These are phyloP conservation scores for Glaucopsyche alexis DNA, from an alignment of 2,888 invertebrate genomes.

Conservation along the genomic window DNA sequence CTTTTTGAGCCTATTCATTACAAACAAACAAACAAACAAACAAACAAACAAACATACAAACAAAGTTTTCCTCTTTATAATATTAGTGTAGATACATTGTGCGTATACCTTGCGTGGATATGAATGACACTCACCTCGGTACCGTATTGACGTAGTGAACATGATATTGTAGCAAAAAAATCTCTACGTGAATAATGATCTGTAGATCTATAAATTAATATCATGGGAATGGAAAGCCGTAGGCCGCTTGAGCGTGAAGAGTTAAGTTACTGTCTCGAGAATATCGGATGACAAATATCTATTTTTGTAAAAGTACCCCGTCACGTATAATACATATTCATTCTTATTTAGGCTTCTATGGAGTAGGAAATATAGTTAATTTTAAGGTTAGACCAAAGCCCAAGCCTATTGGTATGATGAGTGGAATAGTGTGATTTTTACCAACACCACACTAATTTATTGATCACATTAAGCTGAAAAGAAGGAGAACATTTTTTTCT, in stretches of 20 bases:
- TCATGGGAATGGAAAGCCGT: constrained; percentile 60
- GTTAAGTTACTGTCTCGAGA: constrained; percentile 54
- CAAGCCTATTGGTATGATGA: too few relatives aligned
- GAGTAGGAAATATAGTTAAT: too few relatives aligned
- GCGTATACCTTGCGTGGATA: neutral
- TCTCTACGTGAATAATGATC: neutral
- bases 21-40: too few relatives aligned
- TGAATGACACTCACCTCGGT: neutral
- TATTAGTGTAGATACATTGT: too few relatives aligned
- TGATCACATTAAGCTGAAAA: too few relatives aligned
- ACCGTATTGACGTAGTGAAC: neutral
- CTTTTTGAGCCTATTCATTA: too few relatives aligned
- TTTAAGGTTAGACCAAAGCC: too few relatives aligned
- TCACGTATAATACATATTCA: neutral
- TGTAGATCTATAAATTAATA: constrained; percentile 36
- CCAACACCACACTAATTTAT: too few relatives aligned
- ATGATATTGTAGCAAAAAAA: constrained; percentile 6
- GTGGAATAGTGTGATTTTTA: too few relatives aligned
- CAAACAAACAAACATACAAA: too few relatives aligned
- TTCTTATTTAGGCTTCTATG: neutral
- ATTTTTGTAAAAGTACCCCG: constrained; percentile 29
- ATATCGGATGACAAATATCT: constrained; percentile 48
- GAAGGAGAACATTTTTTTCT: too few relatives aligned
- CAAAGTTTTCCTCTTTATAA: too few relatives aligned
- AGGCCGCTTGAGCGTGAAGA: constrained; percentile 60